A percentile compares a stretch with the other conserved stretches of the same genome.
phyloP scores from a whole-genome alignment of 2,797 vertebrate genomes.

The Chiroxiphia lanceolata region DNA sequence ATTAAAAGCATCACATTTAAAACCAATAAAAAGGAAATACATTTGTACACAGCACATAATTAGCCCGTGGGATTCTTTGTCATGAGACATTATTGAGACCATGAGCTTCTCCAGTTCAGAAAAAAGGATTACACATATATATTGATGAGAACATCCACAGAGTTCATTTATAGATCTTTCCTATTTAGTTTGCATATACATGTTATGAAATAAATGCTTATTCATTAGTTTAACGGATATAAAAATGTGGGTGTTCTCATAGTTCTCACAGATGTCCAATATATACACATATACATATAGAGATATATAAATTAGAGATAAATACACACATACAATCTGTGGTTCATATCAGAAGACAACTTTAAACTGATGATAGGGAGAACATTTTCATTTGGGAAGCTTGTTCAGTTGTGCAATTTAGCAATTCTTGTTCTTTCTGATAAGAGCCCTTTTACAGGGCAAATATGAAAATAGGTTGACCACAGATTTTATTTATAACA shows the following conservation, averaged over 20 bases:
- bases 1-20: slow-evolving; percentile 50
- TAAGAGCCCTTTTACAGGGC: neutral
- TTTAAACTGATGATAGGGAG: neutral
- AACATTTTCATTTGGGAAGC: neutral
- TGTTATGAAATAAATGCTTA: neutral
- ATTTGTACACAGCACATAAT: slow-evolving; percentile 49
- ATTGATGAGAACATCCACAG: slow-evolving; percentile 60
- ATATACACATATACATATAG: slow-evolving; percentile 53
- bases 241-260: slow-evolving; percentile 60
- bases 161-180: neutral
- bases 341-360: slow-evolving; percentile 16
- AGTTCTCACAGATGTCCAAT: slow-evolving; percentile 41
- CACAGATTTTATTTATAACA: neutral
- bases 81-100: slow-evolving; percentile 27
- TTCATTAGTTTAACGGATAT: neutral
- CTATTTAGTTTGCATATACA: neutral
- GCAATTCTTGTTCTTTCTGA: neutral
- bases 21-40: slow-evolving; percentile 59
- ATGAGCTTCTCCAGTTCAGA: slow-evolving; percentile 7
- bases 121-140: slow-evolving; percentile 39
- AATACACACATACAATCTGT: slow-evolving; percentile 47
- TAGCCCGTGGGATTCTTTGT: slow-evolving; percentile 11
- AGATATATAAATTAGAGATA: slow-evolving; percentile 27
- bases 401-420: neutral
- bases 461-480: neutral